phyloP scores from a whole-genome alignment of 2,888 invertebrate species.

The Epinotia ramella region DNA sequence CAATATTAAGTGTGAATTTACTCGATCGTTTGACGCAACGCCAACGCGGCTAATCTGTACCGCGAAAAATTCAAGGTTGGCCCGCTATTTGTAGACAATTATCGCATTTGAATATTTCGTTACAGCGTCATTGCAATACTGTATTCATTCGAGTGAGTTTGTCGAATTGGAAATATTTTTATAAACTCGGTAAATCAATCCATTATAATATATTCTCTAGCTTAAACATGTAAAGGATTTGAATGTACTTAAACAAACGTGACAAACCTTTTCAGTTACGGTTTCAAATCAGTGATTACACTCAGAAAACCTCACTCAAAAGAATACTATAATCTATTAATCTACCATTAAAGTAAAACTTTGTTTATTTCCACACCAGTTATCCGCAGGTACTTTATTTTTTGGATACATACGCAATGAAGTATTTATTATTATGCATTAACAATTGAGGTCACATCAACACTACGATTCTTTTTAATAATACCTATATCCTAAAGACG shows the following conservation, averaged over 20 bases:
- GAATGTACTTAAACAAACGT: not conserved
- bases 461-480: too few relatives aligned
- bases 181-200: not conserved
- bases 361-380: too few relatives aligned
- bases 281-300: not conserved
- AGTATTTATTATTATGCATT: not conserved
- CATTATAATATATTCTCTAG: not conserved
- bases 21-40: not conserved
- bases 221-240: not conserved
- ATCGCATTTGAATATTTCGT: conserved; percentile 17
- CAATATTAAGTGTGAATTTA: not conserved
- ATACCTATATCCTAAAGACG: too few relatives aligned
- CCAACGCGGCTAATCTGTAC: not conserved
- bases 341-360: too few relatives aligned
- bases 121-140: conserved; percentile 14
- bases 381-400: too few relatives aligned
- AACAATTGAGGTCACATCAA: not conserved
- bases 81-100: conserved; percentile 24
- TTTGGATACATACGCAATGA: too few relatives aligned
- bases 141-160: not conserved
- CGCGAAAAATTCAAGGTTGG: conserved; percentile 26
- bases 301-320: not conserved
- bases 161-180: not conserved
- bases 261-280: not conserved
- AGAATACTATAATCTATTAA: not conserved